Percentiles rank a stretch among this genome's conserved stretches.
These are phyloP conservation scores for Himalopsyche tibetana DNA, from an alignment of 2,888 invertebrate species.

Conservation along the genomic window DNA sequence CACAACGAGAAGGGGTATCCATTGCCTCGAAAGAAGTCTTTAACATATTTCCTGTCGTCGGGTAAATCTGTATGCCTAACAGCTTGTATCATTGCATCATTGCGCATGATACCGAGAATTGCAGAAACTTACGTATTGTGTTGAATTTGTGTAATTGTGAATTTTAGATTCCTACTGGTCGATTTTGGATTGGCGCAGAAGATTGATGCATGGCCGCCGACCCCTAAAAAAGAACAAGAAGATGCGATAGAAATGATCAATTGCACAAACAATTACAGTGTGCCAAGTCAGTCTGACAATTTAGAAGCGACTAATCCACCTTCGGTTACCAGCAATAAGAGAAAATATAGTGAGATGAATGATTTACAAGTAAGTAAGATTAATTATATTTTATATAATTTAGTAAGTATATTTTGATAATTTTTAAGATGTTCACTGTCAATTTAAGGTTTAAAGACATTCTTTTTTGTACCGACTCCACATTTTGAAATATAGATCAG, in stretches of 20 bases:
- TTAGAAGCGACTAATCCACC: slow-evolving; percentile 45
- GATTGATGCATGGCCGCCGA: slow-evolving; percentile 67
- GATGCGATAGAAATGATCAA: slow-evolving; percentile 54
- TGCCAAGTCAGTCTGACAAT: slow-evolving; percentile 13
- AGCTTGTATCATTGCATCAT: too few species aligned
- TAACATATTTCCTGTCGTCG: too few species aligned
- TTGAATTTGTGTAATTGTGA: not conserved
- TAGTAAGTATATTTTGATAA: too few species aligned
- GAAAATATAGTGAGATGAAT: slow-evolving; percentile 57
- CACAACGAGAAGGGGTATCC: too few species aligned
- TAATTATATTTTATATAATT: not conserved
- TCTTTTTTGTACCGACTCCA: too few species aligned
- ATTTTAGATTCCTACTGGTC: slow-evolving; percentile 83
- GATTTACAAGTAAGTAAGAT: slow-evolving; percentile 57
- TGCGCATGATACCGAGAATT: too few species aligned
- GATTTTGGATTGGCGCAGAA: slow-evolving; percentile 94
- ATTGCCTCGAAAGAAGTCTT: too few species aligned
- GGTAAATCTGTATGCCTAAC: too few species aligned
- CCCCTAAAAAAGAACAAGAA: slow-evolving; percentile 66
- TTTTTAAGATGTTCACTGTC: too few species aligned
- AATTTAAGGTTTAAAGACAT: too few species aligned
- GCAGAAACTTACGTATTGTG: not conserved
- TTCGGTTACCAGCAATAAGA: slow-evolving; percentile 49
- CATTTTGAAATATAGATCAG: too few species aligned
- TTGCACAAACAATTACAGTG: slow-evolving; percentile 50